A percentile compares a stretch with the other conserved stretches of the same genome.
These are phyloP conservation scores for Cherax destructor DNA, from an alignment of 1,140 invertebrate species.

Conservation along the genomic window DNA sequence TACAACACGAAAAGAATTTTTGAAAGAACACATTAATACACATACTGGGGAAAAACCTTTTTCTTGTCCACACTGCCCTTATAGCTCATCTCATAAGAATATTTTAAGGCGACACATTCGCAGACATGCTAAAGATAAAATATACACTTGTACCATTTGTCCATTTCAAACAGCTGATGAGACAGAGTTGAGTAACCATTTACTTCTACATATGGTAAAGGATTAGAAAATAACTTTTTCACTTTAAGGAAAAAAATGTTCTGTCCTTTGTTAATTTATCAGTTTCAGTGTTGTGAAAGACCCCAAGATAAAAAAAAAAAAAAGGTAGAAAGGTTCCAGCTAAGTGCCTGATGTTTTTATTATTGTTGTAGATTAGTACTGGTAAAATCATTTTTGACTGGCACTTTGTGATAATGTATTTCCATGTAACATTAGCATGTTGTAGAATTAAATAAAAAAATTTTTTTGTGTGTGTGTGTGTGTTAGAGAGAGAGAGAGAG, in stretches of 20 bases:
- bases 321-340: too few species aligned
- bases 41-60: conserved; percentile 33
- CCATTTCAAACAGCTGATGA: conserved; percentile 11
- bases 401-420: too few species aligned
- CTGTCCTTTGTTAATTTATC: neutral
- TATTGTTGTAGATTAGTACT: too few species aligned
- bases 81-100: conserved; percentile 45
- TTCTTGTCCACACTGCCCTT: conserved; percentile 36
- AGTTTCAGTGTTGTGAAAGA: neutral
- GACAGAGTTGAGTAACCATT: conserved; percentile 26
- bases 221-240: conserved; percentile 11
- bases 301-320: too few species aligned
- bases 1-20: conserved; percentile 43
- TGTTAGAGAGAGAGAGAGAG: too few species aligned
- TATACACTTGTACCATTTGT: conserved; percentile 5
- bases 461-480: too few species aligned
- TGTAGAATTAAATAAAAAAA: too few species aligned
- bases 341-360: too few species aligned
- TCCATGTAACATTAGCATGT: too few species aligned
- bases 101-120: conserved; percentile 35
- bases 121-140: conserved; percentile 22
- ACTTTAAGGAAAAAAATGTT: neutral
- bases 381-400: too few species aligned
- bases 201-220: conserved; percentile 15
- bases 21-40: conserved; percentile 39